Conservation (phyloP, 2,888 invertebrate genomes). For the Eupithecia dodoneata region DNA sequence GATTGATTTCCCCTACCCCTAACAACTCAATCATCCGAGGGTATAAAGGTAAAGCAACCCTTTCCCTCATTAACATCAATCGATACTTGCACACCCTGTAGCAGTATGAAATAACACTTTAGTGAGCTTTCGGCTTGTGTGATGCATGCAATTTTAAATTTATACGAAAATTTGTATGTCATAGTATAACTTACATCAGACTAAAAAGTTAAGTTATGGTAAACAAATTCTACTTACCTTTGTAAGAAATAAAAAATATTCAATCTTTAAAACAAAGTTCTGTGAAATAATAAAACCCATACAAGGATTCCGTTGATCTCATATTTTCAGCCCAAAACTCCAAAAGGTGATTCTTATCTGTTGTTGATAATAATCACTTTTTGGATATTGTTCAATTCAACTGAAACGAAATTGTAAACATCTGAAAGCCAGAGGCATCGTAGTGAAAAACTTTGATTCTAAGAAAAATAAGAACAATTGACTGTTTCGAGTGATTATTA, state of each 20-base stretch:
- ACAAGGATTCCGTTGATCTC: background rate
- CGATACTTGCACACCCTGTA: constrained; percentile 53
- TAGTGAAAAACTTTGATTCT: background rate
- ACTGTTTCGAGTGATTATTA: background rate
- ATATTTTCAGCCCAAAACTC: background rate
- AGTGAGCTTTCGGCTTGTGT: background rate
- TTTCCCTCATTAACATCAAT: constrained; percentile 61
- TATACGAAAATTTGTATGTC: too few relatives aligned
- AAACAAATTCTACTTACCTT: background rate
- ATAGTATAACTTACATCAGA: background rate
- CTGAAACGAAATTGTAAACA: background rate
- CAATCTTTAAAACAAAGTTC: background rate
- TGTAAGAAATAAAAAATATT: too few relatives aligned
- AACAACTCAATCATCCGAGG: constrained; percentile 64
- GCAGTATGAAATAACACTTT: constrained; percentile 8
- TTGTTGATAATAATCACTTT: background rate
- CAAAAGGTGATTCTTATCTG: too few relatives aligned
- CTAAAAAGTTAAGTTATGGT: background rate
- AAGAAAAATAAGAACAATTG: background rate
- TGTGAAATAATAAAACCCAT: background rate
- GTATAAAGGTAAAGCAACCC: constrained; percentile 69
- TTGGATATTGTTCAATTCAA: background rate
- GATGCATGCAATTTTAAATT: background rate
- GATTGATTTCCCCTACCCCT: constrained; percentile 57
- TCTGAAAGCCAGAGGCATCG: background rate